These are phyloP conservation scores for Nephrotoma guestfalica DNA, from an alignment of 2,888 invertebrate species.

Conservation along the genomic window DNA sequence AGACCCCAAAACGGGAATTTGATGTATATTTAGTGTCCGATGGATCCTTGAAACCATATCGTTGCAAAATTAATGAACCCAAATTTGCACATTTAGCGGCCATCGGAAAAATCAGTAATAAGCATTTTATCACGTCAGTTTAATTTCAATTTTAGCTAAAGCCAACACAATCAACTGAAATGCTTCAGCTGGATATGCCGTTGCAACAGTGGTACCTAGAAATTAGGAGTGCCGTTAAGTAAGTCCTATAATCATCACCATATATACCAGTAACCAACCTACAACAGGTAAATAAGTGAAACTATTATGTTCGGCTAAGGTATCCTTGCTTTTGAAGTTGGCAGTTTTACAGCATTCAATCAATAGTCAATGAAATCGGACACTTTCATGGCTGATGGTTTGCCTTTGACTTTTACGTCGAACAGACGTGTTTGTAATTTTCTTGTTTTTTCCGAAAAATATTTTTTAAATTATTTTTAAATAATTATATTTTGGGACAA, in stretches of 20 bases:
- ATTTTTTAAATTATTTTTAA: too few species aligned
- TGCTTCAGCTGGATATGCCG: conserved; percentile 77
- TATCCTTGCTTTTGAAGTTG: conserved; percentile 41
- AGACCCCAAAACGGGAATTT: conserved; percentile 78
- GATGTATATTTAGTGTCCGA: conserved; percentile 78
- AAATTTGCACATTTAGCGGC: conserved; percentile 47
- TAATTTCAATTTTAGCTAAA: conserved; percentile 89
- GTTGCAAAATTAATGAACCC: conserved; percentile 43
- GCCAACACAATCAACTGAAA: conserved; percentile 91
- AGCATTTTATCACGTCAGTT: conserved; percentile 60
- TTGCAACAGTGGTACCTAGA: conserved; percentile 55
- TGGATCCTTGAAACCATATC: conserved; percentile 60
- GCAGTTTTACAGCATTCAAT: conserved; percentile 48
- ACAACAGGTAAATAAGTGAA: conserved; percentile 77
- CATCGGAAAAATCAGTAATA: conserved; percentile 43
- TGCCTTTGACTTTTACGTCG: too few species aligned
- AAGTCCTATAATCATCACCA: background rate
- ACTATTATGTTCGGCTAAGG: conserved; percentile 51
- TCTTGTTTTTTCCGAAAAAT: too few species aligned
- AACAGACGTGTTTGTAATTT: too few species aligned
- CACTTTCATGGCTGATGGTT: too few species aligned
- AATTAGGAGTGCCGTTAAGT: background rate
- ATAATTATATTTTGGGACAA: too few species aligned
- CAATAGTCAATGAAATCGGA: conserved; percentile 84
- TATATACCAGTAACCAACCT: conserved; percentile 34